Evolutionary conservation across 2,797 vertebrate genomes (phyloP).

Genomic region (Columba guinea): DNA sequence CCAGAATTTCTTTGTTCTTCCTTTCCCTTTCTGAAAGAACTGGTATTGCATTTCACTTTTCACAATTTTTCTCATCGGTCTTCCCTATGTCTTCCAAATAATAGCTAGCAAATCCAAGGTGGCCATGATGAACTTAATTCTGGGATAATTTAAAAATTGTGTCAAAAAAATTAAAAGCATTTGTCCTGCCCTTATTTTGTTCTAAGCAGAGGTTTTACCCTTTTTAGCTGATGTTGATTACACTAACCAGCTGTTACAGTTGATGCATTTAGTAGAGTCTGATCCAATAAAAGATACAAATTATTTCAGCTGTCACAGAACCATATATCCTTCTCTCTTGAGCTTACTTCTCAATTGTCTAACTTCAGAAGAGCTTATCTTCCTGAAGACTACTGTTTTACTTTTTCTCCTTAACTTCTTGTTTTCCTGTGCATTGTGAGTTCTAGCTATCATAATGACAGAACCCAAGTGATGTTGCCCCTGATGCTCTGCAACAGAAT

Average conservation of each 20-base stretch:
- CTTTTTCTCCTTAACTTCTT: background rate
- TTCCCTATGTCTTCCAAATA: background rate
- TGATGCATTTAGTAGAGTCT: background rate
- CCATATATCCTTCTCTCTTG: background rate
- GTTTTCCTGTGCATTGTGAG: background rate
- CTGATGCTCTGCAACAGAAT: background rate
- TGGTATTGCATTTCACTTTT: background rate
- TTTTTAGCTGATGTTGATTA: conserved; percentile 21
- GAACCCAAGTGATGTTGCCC: background rate
- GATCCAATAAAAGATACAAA: background rate
- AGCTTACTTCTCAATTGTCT: background rate
- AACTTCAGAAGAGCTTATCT: background rate
- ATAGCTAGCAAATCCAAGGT: background rate
- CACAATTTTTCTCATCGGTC: background rate
- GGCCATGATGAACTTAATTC: background rate
- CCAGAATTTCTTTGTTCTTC: background rate
- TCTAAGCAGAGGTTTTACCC: background rate
- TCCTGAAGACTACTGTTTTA: background rate
- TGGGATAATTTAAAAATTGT: background rate
- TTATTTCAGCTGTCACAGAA: background rate
- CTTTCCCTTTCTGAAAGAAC: background rate
- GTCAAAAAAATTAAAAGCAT: background rate
- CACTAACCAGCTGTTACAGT: background rate
- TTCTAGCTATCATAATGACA: background rate
- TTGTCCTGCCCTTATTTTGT: background rate